Conservation (phyloP, 2,797 vertebrate genomes). For the Arctocebus calabarensis region DNA sequence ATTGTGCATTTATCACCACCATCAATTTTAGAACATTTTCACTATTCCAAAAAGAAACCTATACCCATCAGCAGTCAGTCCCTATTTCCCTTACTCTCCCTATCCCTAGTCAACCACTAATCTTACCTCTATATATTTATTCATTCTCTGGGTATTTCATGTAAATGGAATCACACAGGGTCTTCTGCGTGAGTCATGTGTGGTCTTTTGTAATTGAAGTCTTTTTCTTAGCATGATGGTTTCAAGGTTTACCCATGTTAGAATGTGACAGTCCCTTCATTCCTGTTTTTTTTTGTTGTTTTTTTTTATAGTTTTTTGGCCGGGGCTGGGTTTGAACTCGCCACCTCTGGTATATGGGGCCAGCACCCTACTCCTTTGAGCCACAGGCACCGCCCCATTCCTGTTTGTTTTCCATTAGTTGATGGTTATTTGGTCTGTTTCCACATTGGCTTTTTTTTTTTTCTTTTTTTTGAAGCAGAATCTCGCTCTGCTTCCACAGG, state of each 20-base stretch:
- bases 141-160: not conserved
- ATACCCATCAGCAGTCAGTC: not conserved
- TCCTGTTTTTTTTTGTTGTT: slow-evolving; percentile 27
- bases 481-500: no score
- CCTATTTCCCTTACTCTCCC: not conserved
- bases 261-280: not conserved
- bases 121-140: not conserved
- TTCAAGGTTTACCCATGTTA: not conserved
- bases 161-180: not conserved
- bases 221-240: not conserved
- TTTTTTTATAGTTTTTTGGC: no score
- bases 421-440: not conserved
- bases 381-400: no score
- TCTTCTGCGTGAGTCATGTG: not conserved
- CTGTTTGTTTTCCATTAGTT: not conserved
- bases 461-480: no score
- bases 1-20: not conserved
- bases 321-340: no score
- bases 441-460: not conserved
- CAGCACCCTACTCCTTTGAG: no score
- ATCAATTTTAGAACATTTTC: not conserved
- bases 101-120: not conserved
- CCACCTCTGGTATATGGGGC: no score
- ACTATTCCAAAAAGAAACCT: not conserved
- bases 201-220: not conserved